Evolutionary conservation across 2,797 vertebrate species (phyloP).

Genomic region (Brachymystax lenok): DNA sequence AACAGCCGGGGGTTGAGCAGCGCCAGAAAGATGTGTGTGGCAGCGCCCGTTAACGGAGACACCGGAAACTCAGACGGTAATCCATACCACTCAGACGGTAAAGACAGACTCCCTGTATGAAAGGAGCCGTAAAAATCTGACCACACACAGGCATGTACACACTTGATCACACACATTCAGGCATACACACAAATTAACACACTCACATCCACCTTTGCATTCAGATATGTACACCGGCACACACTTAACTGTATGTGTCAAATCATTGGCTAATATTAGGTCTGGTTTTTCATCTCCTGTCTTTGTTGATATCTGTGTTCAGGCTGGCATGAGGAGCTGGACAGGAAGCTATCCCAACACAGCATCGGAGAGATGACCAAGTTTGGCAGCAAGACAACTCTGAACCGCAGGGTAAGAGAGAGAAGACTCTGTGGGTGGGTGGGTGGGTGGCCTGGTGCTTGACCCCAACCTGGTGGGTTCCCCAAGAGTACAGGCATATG

Average conservation of each 20-base stretch:
- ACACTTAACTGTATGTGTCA: background rate
- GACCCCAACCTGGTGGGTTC: background rate
- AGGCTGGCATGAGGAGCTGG: conserved; percentile 90
- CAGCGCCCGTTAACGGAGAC: conserved; percentile 83
- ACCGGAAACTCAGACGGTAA: conserved; percentile 81
- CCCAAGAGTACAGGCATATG: too few relatives aligned
- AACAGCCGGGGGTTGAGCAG: conserved; percentile 91
- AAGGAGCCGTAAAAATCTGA: background rate
- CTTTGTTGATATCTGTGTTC: conserved; percentile 11
- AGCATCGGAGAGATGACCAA: conserved; percentile 92
- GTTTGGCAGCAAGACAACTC: conserved; percentile 90
- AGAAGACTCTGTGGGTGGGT: background rate
- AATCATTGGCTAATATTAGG: background rate
- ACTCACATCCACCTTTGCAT: background rate
- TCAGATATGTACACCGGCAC: background rate
- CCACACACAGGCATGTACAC: background rate
- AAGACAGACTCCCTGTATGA: background rate
- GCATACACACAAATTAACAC: background rate
- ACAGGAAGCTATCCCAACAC: conserved; percentile 93
- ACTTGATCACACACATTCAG: background rate
- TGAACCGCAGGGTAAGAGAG: conserved; percentile 87
- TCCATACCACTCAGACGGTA: background rate
- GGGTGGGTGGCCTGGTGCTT: background rate
- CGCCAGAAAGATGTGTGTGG: conserved; percentile 81
- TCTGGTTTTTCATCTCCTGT: background rate